Conservation (phyloP, 2,113 vertebrate species). For the Thamnophis sirtalis region DNA sequence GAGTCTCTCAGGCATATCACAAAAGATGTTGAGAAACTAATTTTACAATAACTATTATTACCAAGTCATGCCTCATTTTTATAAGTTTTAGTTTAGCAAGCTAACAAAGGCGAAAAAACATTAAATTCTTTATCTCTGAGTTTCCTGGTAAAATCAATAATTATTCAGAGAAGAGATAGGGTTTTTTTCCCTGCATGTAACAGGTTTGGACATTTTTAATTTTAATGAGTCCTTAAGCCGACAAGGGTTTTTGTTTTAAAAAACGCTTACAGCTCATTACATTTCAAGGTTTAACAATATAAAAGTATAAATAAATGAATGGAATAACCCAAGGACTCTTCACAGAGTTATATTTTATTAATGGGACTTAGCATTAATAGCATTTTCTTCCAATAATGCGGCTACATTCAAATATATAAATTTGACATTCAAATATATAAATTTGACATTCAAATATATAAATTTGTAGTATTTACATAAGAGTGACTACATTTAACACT, state of each 20-base stretch:
- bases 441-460: neutral
- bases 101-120: neutral
- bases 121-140: neutral
- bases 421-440: neutral
- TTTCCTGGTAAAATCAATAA: constrained; percentile 12
- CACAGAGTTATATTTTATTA: neutral
- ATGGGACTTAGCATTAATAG: neutral
- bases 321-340: neutral
- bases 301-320: neutral
- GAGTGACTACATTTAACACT: neutral
- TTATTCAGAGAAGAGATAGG: neutral
- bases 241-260: neutral
- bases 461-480: neutral
- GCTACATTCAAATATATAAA: neutral
- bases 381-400: neutral
- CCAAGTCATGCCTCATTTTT: neutral
- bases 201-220: constrained; percentile 3
- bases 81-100: neutral
- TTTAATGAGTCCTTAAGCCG: constrained; percentile 25
- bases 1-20: neutral
- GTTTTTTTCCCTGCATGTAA: constrained; percentile 16
- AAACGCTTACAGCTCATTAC: neutral
- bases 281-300: constrained; percentile 16
- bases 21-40: neutral
- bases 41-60: neutral